These are phyloP conservation scores for Hyposoter dolosus DNA, from an alignment of 2,888 invertebrate genomes.

Conservation along the genomic window DNA sequence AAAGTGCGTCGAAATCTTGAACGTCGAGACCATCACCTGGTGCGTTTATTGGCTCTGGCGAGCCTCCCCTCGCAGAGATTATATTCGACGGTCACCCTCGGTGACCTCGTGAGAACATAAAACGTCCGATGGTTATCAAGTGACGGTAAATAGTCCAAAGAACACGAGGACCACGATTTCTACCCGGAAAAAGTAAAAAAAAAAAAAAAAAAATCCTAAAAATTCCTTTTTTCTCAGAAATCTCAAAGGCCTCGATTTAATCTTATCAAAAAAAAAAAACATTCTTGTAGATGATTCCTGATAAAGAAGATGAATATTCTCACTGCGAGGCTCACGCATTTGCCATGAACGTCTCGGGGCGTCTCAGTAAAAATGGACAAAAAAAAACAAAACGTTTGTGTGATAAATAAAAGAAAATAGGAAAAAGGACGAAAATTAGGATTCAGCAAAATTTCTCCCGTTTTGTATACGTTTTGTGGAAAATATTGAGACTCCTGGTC, in stretches of 20 bases:
- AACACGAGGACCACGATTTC: constrained; percentile 6
- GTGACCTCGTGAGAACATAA: constrained; percentile 60
- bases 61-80: constrained; percentile 50
- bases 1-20: constrained; percentile 56
- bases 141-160: neutral
- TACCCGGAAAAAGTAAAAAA: neutral
- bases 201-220: neutral
- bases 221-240: neutral
- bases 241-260: constrained; percentile 9
- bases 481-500: constrained; percentile 29
- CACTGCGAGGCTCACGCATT: neutral
- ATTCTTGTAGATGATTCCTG: constrained; percentile 15
- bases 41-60: constrained; percentile 23
- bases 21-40: constrained; percentile 62
- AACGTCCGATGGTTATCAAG: constrained; percentile 38
- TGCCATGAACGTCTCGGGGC: neutral
- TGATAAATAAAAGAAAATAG: neutral
- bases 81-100: constrained; percentile 37
- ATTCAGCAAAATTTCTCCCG: neutral
- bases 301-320: neutral
- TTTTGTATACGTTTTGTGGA: neutral
- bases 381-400: neutral
- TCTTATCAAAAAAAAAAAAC: constrained; percentile 45
- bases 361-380: neutral
- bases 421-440: neutral